phyloP scores from a whole-genome alignment of 2,113 vertebrate genomes.

The Solea solea region DNA sequence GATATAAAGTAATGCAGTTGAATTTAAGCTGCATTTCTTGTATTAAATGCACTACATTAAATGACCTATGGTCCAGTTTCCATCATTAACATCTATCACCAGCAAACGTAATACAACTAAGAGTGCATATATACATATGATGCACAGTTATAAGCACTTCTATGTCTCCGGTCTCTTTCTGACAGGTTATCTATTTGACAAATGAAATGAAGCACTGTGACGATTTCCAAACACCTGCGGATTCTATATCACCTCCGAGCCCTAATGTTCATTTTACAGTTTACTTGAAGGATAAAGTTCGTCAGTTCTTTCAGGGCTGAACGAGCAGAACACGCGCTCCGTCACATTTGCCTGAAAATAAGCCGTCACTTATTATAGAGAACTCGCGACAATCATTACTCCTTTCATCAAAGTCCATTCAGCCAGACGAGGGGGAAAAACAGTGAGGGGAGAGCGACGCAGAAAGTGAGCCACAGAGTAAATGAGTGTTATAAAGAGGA shows the following conservation, averaged over 20 bases:
- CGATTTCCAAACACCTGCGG: neutral
- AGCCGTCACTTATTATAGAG: neutral
- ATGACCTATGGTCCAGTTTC: no score
- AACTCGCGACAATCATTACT: constrained; percentile 1
- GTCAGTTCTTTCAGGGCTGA: constrained; percentile 1
- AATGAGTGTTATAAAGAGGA: constrained; percentile 59
- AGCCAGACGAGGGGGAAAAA: neutral
- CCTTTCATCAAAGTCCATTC: constrained; percentile 9
- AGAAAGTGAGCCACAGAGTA: constrained; percentile 54
- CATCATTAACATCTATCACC: no score
- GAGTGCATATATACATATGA: neutral
- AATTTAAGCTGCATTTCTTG: no score
- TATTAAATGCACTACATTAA: no score
- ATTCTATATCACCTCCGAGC: neutral
- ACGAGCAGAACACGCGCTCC: neutral
- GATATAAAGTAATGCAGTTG: no score
- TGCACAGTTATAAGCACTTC: neutral
- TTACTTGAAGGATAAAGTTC: neutral
- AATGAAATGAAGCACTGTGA: neutral
- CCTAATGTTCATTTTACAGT: constrained; percentile 1
- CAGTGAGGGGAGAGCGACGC: constrained; percentile 22
- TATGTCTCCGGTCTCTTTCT: neutral
- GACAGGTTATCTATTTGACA: constrained; percentile 2
- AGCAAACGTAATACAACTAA: no score
- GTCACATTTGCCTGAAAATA: neutral